Base-by-base conservation (phyloP, 2,113 vertebrate genomes). In the Cyprinodon brontotheroides region DNA sequence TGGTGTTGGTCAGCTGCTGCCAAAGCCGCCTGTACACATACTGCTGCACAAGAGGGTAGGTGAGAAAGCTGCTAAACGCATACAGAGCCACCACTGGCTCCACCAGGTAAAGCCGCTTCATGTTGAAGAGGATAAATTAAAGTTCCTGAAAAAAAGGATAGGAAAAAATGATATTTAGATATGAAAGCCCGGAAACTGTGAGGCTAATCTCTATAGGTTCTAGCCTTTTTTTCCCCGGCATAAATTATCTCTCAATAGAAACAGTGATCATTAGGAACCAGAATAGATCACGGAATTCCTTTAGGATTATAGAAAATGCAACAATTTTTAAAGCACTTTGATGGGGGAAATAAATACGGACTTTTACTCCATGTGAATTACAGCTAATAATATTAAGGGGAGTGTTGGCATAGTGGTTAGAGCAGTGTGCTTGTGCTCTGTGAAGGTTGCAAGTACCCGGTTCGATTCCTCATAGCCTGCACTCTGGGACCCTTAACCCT, bases 1-100 rank as follows among this genome's bases (percentile, higher is more conserved):
- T 93, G 48, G 93, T 93, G 90, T 98, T 98, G 61, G 93, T 94
- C 36, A 93, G 88, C 11, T 95, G 88, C 70, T 94, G 79, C 97
- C 97, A 98, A 36, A 98, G 89, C 41, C 95, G 92, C 40, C 94
- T 88, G 88, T 98, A 99, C 45, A 98, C 91, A 61, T 96, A 98
- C 71, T 99, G 98, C 80, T 96, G 93, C 3, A 92, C 79, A 60
- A 99, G 84, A 0, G 97, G 96, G 39, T 57, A 76, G 0, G 75
- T 86, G 87, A 97, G 43, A 59, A 91, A 94, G 53, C 17, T 72
- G 29, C 95, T 94, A 65, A 99, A 98, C 0, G 93, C 75, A 37
- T 94, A 96, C 11, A 97, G 20, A 65, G 95, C 94, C 78, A 98
- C 93, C 29, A 96, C 92, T 0, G 97, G 98, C 81, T 99, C 97